Evolutionary conservation across 53 echinoderm and acorn worm genomes (phyloP).

Genomic region (Zoroaster sp.): DNA sequence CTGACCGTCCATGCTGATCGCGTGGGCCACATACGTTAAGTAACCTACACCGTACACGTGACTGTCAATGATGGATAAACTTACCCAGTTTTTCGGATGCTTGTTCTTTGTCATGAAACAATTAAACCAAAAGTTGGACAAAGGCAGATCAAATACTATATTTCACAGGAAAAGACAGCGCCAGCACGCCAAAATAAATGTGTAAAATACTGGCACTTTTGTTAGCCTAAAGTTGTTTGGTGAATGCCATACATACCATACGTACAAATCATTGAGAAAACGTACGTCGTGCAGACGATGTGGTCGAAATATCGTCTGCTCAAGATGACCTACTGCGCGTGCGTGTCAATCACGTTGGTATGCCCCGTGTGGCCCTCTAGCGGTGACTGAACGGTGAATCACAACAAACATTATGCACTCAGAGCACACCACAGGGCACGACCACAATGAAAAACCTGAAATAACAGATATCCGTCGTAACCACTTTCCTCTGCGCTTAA

Average conservation of each 20-base stretch:
- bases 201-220: neutral
- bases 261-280: neutral
- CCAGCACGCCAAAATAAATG: neutral
- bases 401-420: neutral
- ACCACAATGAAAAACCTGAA: neutral
- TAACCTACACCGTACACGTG: too few relatives aligned
- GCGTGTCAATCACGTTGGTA: slow-evolving; percentile 44
- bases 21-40: too few relatives aligned
- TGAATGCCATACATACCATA: neutral
- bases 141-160: neutral
- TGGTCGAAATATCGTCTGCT: slow-evolving; percentile 45
- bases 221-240: neutral
- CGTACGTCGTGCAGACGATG: too few relatives aligned
- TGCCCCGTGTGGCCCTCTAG: slow-evolving; percentile 51
- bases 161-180: neutral
- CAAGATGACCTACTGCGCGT: slow-evolving; percentile 13
- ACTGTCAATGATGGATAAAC: too few relatives aligned
- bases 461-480: neutral
- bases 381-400: slow-evolving; percentile 9
- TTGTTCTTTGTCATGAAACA: neutral
- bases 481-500: neutral
- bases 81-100: neutral
- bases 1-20: too few relatives aligned
- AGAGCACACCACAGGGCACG: neutral
- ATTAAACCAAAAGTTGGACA: neutral